These are phyloP conservation scores for Thalassarche chlororhynchos DNA, from an alignment of 2,113 vertebrate genomes.

Conservation along the genomic window DNA sequence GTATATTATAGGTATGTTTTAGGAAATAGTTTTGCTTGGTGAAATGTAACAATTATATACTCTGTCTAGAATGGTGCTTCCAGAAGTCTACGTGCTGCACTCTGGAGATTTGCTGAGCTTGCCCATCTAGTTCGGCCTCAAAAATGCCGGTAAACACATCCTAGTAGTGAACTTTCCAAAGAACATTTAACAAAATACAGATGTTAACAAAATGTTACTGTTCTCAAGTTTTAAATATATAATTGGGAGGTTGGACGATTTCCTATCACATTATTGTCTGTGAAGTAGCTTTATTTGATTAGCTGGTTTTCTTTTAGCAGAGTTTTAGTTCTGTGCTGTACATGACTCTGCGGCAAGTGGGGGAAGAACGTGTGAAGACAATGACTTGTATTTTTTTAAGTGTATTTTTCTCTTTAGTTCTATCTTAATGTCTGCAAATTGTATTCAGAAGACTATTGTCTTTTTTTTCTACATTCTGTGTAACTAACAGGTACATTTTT, in stretches of 20 bases:
- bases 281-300: not conserved
- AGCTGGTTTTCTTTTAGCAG: not conserved
- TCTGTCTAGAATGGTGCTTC: conserved; percentile 89
- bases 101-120: conserved; percentile 97
- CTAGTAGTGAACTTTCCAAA: not conserved
- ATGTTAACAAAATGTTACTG: not conserved
- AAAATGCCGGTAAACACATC: conserved; percentile 90
- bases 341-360: not conserved
- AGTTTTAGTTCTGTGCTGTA: not conserved
- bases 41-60: not conserved
- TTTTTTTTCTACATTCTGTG: rapidly evolving
- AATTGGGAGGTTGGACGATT: not conserved
- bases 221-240: not conserved
- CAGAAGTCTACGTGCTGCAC: conserved; percentile 92
- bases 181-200: not conserved
- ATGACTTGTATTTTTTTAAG: not conserved
- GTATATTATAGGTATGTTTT: not conserved
- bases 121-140: conserved; percentile 95
- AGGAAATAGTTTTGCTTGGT: not conserved
- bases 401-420: not conserved
- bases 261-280: not conserved
- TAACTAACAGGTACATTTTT: not conserved
- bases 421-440: not conserved
- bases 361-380: not conserved
- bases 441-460: not conserved